Conservation (phyloP, 2,113 vertebrate genomes). For the Eleginops maclovinus region DNA sequence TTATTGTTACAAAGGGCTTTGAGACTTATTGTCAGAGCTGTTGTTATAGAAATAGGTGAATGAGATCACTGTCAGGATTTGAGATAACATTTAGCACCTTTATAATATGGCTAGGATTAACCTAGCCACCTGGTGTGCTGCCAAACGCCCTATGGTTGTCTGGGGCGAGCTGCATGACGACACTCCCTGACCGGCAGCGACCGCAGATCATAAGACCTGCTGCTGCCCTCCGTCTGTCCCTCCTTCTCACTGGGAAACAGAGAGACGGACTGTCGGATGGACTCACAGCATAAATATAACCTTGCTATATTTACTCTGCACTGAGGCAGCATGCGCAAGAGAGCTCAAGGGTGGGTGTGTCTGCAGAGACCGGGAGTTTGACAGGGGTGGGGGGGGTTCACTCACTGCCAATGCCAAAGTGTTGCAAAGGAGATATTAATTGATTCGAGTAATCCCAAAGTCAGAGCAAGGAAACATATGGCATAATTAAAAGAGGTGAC, state of each 20-base stretch:
- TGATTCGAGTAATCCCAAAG: neutral
- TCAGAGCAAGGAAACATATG: neutral
- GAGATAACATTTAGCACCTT: slow-evolving; percentile 55
- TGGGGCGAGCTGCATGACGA: slow-evolving; percentile 50
- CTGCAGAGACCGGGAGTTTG: neutral
- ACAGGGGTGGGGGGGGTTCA: neutral
- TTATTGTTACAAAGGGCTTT: slow-evolving; percentile 24
- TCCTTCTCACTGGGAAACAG: slow-evolving; percentile 59
- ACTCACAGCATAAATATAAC: slow-evolving; percentile 78
- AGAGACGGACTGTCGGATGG: slow-evolving; percentile 69
- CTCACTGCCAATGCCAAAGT: slow-evolving; percentile 22
- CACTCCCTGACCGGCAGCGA: slow-evolving; percentile 45
- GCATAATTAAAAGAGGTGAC: neutral
- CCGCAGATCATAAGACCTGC: slow-evolving; percentile 66
- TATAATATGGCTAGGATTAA: slow-evolving; percentile 16
- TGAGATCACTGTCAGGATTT: slow-evolving; percentile 38
- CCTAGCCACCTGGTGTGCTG: slow-evolving; percentile 24
- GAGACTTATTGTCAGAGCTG: slow-evolving; percentile 19
- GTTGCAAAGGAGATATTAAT: neutral
- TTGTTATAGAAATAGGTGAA: slow-evolving; percentile 24
- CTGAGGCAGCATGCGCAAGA: slow-evolving; percentile 60
- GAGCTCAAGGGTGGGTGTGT: slow-evolving; percentile 59
- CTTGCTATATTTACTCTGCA: slow-evolving; percentile 75
- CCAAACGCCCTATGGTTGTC: slow-evolving; percentile 34
- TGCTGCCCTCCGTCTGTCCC: slow-evolving; percentile 53